Conservation (phyloP, 2,888 invertebrate genomes). For the Drosophila limbata region DNA sequence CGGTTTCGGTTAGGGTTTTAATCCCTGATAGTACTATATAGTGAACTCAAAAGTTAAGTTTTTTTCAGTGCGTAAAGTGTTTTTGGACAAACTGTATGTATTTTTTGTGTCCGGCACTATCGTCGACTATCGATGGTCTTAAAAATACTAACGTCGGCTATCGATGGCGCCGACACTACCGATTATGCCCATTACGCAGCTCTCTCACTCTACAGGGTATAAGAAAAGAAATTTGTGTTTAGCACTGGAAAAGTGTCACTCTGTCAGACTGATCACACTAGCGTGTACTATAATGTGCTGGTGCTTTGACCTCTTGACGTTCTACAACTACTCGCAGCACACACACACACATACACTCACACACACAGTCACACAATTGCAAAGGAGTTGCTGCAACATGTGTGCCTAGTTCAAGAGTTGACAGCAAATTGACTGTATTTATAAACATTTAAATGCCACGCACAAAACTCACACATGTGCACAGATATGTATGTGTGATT, state of each 20-base stretch:
- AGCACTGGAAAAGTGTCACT: slow-evolving; percentile 62
- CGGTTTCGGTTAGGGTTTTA: no score
- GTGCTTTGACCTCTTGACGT: slow-evolving; percentile 68
- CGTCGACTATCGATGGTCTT: no score
- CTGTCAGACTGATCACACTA: slow-evolving; percentile 41
- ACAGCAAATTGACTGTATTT: slow-evolving; percentile 79
- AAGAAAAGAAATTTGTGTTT: slow-evolving; percentile 31
- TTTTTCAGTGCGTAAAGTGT: no score
- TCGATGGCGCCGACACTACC: no score
- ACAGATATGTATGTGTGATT: slow-evolving; percentile 10
- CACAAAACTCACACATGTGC: slow-evolving; percentile 12
- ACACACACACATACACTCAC: not conserved
- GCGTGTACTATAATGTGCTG: slow-evolving; percentile 34
- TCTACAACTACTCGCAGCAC: slow-evolving; percentile 35
- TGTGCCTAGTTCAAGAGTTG: slow-evolving; percentile 78
- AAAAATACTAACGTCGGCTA: no score
- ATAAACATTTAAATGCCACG: slow-evolving; percentile 69
- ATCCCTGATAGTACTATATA: no score
- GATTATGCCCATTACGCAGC: not conserved
- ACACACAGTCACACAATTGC: not conserved
- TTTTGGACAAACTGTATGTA: no score
- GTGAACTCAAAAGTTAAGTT: no score
- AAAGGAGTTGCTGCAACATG: slow-evolving; percentile 55
- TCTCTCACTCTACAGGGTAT: not conserved
- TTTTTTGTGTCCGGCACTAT: no score